Conservation (phyloP, 2,113 vertebrate genomes). For the Thunnus maccoyii region DNA sequence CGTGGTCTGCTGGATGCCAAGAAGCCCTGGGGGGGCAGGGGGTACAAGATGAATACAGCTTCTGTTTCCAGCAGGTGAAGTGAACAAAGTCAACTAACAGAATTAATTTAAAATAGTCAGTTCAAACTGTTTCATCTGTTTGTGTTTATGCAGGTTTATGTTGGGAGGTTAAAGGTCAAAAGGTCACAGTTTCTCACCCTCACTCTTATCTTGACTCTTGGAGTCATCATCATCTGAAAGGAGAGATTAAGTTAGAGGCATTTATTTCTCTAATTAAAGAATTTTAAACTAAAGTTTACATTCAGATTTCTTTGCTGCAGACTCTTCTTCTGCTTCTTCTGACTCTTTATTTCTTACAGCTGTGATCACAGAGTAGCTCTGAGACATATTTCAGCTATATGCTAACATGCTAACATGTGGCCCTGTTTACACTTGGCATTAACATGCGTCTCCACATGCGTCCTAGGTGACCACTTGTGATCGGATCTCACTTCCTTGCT, state of each 20-base stretch:
- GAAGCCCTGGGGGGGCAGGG: conserved; percentile 54
- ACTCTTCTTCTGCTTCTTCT: too few relatives aligned
- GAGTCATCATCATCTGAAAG: conserved; percentile 88
- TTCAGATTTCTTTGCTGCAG: too few relatives aligned
- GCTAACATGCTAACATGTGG: too few relatives aligned
- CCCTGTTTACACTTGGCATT: too few relatives aligned
- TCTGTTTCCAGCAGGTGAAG: conserved; percentile 39
- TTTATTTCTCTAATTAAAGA: conserved; percentile 62
- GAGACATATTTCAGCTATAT: too few relatives aligned
- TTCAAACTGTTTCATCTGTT: not conserved
- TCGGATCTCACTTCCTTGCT: too few relatives aligned
- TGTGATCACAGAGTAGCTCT: too few relatives aligned
- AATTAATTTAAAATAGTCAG: conserved; percentile 22
- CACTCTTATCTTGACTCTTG: conserved; percentile 83
- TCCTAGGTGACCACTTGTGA: too few relatives aligned
- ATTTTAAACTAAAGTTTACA: conserved; percentile 21
- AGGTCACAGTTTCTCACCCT: conserved; percentile 80
- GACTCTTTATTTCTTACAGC: too few relatives aligned
- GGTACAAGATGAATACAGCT: conserved; percentile 43
- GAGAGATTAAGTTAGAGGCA: conserved; percentile 68
- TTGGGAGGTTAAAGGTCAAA: conserved; percentile 14
- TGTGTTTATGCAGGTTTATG: conserved; percentile 69
- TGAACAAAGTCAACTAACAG: not conserved
- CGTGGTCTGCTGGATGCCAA: conserved; percentile 69
- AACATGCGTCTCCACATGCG: too few relatives aligned